Evolutionary conservation across 2,113 vertebrate genomes (phyloP).

Genomic region (Capreolus pygargus): DNA sequence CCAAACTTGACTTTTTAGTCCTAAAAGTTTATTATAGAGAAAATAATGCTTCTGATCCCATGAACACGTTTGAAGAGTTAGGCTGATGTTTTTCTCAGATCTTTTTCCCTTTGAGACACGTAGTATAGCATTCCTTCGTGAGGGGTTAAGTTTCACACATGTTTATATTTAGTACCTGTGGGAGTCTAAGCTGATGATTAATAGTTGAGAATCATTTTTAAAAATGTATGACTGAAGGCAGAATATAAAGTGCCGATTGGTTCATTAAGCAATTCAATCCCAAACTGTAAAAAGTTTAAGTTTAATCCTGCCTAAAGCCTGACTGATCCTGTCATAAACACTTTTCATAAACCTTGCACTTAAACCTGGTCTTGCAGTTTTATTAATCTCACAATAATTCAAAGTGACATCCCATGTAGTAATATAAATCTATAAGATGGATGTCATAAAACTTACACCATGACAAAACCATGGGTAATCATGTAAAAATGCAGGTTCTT

Average conservation of each 20-base stretch:
- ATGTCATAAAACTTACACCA: conserved; percentile 33
- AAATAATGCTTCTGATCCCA: background rate
- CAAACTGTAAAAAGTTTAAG: conserved; percentile 50
- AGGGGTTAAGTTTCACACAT: background rate
- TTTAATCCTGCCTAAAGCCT: conserved; percentile 62
- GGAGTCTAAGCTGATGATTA: conserved; percentile 52
- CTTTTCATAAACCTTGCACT: conserved; percentile 67
- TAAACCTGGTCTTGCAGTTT: conserved; percentile 51
- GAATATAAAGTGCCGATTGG: conserved; percentile 61
- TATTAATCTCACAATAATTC: conserved; percentile 69
- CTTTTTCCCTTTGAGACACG: background rate
- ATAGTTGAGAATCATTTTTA: conserved; percentile 44
- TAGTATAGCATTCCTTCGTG: background rate
- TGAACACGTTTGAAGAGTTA: background rate
- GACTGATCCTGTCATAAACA: conserved; percentile 56
- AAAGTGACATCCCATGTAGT: conserved; percentile 51
- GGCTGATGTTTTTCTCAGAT: background rate
- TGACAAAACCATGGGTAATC: conserved; percentile 1
- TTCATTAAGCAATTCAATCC: conserved; percentile 71
- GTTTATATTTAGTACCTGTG: conserved; percentile 12
- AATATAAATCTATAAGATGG: conserved; percentile 62
- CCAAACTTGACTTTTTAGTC: background rate
- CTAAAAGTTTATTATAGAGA: background rate
- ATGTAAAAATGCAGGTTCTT: background rate
- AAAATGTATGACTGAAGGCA: conserved; percentile 55